phyloP scores from a whole-genome alignment of 2,113 vertebrate genomes.

The Formicarius rufipectus region DNA sequence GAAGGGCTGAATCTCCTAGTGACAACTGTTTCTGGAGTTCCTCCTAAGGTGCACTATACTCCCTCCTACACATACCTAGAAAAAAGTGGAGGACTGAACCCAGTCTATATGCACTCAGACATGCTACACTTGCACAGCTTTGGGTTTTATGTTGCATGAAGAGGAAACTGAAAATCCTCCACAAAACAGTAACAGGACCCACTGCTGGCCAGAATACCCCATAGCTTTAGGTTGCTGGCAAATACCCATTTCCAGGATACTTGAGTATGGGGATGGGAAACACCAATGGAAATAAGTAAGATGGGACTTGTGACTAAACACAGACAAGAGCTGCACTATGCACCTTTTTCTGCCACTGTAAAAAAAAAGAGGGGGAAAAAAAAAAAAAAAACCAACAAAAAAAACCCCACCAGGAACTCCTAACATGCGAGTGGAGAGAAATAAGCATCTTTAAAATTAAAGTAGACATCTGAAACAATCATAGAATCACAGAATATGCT shows the following conservation, averaged over 20 bases:
- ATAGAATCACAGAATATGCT: background rate
- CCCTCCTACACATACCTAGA: background rate
- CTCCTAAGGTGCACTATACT: background rate
- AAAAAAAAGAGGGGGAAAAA: too few species aligned
- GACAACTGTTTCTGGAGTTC: background rate
- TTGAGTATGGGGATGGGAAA: background rate
- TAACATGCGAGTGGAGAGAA: background rate
- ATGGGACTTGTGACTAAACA: background rate
- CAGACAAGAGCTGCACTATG: background rate
- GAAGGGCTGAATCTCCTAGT: rapidly evolving
- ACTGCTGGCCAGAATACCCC: background rate
- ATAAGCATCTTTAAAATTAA: background rate
- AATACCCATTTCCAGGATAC: background rate
- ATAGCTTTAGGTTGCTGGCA: background rate
- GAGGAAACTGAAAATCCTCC: background rate
- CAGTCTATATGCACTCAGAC: background rate
- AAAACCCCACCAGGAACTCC: too few species aligned
- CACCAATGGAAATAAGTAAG: background rate
- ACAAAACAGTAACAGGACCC: background rate
- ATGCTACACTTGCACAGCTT: rapidly evolving
- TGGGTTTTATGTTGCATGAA: background rate
- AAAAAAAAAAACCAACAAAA: too few species aligned
- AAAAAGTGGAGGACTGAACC: background rate
- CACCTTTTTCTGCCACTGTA: background rate
- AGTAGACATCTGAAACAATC: background rate